Base-by-base conservation (phyloP, 2,888 invertebrate genomes). In the Acronicta alni region DNA sequence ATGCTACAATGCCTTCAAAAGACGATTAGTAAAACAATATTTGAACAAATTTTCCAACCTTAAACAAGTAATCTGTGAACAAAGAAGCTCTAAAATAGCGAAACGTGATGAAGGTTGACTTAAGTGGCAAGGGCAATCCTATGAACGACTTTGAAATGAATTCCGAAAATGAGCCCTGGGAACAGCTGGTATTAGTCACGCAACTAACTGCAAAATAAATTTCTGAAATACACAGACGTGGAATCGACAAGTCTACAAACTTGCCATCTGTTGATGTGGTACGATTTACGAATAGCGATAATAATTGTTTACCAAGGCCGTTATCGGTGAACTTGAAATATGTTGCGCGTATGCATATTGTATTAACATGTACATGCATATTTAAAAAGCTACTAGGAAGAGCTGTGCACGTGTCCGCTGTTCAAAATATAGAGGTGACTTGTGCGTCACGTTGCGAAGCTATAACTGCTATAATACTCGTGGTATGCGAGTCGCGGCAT, bases 301-400 rank as follows among this genome's bases (percentile, higher is more conserved):
- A 88, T 84, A 84, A 70, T 80, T 84, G 82, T 88, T 85, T 87
- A 80, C 80, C 72, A 81, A 80, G 79, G 81, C 78, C 82, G 85
- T 90, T 89, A 89, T 89, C 89, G 86, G 79, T 89, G 88, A 89
- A 89, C 91, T 91, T 91, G 90, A 90, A 89, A 87, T 61, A 68
- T 79, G 80, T 83, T 84, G 79, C 82, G 83, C 83, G 80, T 81
- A 79, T 82, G 84, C 82, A 82, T 80, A 87, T 87, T 84, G 82
- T 85, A 82, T 85, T 89, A 85, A 87, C 87, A 81, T 84, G 84
- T 84, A 82, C 72, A 84, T 84, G 80, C 75, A 77, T 81, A 80
- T 79, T 79, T 79, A 5, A 7, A 81, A 85, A 83, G 78, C 77
- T 84, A 90, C 85, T 80, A 89, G 91, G 91, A 92, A 92, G 88